phyloP scores from a whole-genome alignment of 2,797 vertebrate species.

The Enteromius unitaeniatus region DNA sequence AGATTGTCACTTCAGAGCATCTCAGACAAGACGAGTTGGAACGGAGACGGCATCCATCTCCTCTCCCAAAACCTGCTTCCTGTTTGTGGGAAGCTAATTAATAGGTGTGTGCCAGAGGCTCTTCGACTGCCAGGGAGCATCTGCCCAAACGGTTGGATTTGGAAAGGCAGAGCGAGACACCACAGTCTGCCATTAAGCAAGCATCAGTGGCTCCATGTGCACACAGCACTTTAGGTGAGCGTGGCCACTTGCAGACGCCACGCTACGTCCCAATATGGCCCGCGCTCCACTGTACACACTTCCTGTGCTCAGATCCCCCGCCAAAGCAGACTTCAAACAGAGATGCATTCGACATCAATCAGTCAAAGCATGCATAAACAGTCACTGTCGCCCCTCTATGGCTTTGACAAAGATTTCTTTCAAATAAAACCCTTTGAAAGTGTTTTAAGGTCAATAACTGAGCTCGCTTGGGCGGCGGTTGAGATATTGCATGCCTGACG shows the following conservation, averaged over 20 bases:
- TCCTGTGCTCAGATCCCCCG: conserved; percentile 9
- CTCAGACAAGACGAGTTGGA: conserved; percentile 40
- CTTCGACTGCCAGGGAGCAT: conserved; percentile 70
- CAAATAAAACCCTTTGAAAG: conserved; percentile 30
- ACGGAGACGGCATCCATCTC: background rate
- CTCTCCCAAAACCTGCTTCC: conserved; percentile 41
- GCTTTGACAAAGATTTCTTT: conserved; percentile 23
- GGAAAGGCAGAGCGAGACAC: conserved; percentile 52
- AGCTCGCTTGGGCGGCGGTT: background rate
- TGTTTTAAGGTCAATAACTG: conserved; percentile 44
- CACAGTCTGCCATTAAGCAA: conserved; percentile 71
- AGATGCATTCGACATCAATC: conserved; percentile 37
- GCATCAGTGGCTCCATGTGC: conserved; percentile 62
- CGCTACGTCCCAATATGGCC: conserved; percentile 32
- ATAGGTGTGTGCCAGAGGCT: conserved; percentile 41
- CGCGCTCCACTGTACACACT: background rate
- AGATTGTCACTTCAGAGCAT: conserved; percentile 16
- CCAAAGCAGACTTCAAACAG: conserved; percentile 34
- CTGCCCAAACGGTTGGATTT: conserved; percentile 69
- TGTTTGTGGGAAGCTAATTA: conserved; percentile 50
- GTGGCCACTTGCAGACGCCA: conserved; percentile 1
- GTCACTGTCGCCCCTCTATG: background rate
- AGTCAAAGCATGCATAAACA: conserved; percentile 36
- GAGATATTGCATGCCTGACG: conserved; percentile 37
- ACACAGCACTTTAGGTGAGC: conserved; percentile 38